Conservation (phyloP, 1,140 invertebrate genomes). For the Hormaphis cornu region DNA sequence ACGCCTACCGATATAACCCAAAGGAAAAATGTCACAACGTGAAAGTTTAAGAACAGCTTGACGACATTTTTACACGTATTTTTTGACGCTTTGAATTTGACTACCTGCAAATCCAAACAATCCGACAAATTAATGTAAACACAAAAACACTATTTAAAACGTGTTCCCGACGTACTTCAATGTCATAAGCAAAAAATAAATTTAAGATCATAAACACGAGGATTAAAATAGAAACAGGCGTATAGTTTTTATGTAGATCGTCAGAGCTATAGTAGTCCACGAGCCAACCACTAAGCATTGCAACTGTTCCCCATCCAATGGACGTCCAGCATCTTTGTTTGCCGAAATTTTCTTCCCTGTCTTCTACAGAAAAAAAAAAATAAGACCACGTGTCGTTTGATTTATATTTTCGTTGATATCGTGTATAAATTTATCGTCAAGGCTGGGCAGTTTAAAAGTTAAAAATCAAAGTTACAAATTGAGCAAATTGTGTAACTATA, state of each 20-base stretch:
- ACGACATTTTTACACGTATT: neutral
- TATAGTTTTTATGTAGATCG: constrained; percentile 57
- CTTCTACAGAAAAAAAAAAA: constrained; percentile 43
- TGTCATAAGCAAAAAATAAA: neutral
- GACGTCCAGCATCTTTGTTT: constrained; percentile 74
- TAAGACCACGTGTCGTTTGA: neutral
- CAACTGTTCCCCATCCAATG: constrained; percentile 67
- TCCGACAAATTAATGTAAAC: neutral
- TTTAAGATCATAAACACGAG: neutral
- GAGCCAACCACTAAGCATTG: constrained; percentile 60
- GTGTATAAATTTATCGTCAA: no score
- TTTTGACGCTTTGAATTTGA: neutral
- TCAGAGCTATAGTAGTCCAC: constrained; percentile 61
- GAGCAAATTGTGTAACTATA: no score
- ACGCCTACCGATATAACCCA: constrained; percentile 75
- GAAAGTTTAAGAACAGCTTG: neutral
- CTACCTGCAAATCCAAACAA: neutral
- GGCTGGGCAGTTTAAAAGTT: neutral
- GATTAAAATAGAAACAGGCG: neutral
- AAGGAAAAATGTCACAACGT: constrained; percentile 42
- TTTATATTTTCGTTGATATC: neutral
- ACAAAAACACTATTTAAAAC: neutral
- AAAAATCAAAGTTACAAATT: neutral
- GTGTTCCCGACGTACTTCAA: neutral
- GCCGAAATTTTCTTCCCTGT: constrained; percentile 59